Evolutionary conservation across 2,113 vertebrate species (phyloP).

Genomic region (Macquaria australasica): DNA sequence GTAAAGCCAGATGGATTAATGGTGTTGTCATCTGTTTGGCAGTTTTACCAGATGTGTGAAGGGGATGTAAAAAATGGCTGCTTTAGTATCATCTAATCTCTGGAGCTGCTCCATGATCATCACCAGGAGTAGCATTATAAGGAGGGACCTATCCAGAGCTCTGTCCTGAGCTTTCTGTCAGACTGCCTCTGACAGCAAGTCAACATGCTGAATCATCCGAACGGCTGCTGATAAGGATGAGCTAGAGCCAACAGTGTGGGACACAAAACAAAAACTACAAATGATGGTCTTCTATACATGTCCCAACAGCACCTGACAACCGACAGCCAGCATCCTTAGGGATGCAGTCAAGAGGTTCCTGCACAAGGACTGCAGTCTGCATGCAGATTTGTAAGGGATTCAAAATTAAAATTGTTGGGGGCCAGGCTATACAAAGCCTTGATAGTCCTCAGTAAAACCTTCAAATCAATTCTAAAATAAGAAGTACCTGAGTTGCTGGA

Average conservation of each 20-base stretch:
- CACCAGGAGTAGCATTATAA: background rate
- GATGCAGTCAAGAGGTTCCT: background rate
- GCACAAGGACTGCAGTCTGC: background rate
- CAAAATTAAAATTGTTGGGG: background rate
- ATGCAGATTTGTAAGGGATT: background rate
- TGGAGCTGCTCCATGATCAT: conserved; percentile 1
- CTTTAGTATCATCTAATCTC: background rate
- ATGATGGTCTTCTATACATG: background rate
- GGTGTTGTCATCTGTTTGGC: background rate
- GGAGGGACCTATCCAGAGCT: background rate
- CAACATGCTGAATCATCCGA: background rate
- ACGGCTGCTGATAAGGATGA: background rate
- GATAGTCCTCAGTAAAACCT: background rate
- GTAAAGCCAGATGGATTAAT: background rate
- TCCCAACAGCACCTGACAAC: background rate
- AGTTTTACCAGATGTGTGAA: background rate
- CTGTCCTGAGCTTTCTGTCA: background rate
- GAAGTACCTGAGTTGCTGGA: background rate
- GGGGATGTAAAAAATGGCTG: background rate
- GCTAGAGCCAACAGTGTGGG: background rate
- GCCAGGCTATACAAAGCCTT: background rate
- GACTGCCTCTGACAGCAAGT: background rate
- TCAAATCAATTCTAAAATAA: background rate
- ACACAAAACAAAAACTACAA: background rate
- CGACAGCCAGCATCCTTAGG: background rate